Evolutionary conservation across 2,797 vertebrate species (phyloP).

Genomic region (Bradypodion ventrale): DNA sequence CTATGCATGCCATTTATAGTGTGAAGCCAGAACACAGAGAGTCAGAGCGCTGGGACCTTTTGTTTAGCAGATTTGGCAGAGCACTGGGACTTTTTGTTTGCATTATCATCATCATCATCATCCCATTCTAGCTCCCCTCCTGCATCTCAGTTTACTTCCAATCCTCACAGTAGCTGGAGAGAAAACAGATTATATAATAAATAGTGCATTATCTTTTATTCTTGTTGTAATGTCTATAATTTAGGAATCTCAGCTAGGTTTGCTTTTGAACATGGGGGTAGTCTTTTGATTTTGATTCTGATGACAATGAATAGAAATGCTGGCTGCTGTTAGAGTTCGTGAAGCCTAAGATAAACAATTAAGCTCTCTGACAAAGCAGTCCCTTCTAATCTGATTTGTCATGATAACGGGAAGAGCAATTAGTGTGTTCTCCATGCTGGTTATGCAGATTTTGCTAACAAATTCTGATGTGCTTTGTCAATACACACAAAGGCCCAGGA

Average conservation of each 20-base stretch:
- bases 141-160: too few relatives aligned
- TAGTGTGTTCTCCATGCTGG: slow-evolving; percentile 8
- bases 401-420: slow-evolving; percentile 14
- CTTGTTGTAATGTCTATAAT: neutral
- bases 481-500: neutral
- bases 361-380: neutral
- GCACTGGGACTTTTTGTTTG: too few relatives aligned
- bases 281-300: slow-evolving; percentile 13
- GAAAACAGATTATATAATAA: too few relatives aligned
- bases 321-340: slow-evolving; percentile 21
- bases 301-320: neutral
- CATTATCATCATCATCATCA: too few relatives aligned
- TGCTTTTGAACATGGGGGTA: slow-evolving; percentile 5
- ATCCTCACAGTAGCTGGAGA: too few relatives aligned
- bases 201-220: too few relatives aligned
- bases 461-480: slow-evolving; percentile 17
- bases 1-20: too few relatives aligned
- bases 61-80: too few relatives aligned
- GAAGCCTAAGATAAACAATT: slow-evolving; percentile 24
- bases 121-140: too few relatives aligned
- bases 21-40: too few relatives aligned
- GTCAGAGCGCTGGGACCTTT: too few relatives aligned
- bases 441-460: slow-evolving; percentile 25
- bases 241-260: accelerated
- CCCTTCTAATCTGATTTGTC: neutral